Evolutionary conservation across 2,797 vertebrate genomes (phyloP).

Genomic region (Manis pentadactyla): DNA sequence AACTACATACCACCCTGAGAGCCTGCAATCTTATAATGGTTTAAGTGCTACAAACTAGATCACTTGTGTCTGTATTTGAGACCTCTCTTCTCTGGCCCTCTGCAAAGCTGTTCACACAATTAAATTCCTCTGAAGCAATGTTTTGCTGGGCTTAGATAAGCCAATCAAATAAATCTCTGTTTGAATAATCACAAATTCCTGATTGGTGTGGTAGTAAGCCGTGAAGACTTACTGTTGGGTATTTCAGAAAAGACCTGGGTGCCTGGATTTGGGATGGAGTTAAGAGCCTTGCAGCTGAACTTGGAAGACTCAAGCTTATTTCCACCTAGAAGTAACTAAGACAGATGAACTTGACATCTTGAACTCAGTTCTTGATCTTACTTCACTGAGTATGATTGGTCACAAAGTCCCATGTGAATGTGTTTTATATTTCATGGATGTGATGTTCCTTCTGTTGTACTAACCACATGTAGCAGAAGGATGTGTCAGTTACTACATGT

Average conservation of each 20-base stretch:
- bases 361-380: neutral
- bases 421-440: neutral
- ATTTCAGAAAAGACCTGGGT: neutral
- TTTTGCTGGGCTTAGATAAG: neutral
- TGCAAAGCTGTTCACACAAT: neutral
- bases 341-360: neutral
- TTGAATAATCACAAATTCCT: conserved; percentile 16
- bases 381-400: neutral
- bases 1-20: neutral
- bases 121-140: conserved; percentile 28
- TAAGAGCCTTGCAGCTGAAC: neutral
- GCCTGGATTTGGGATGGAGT: neutral
- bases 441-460: neutral
- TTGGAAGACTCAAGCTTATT: conserved; percentile 33
- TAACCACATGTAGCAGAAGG: neutral
- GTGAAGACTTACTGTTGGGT: neutral
- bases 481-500: neutral
- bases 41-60: neutral
- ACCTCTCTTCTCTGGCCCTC: neutral
- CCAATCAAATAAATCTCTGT: neutral
- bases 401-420: neutral
- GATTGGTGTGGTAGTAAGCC: neutral
- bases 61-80: neutral
- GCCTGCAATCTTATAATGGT: neutral
- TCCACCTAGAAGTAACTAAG: neutral